Conservation (phyloP, 2,888 invertebrate genomes). For the Limnephilus marmoratus region DNA sequence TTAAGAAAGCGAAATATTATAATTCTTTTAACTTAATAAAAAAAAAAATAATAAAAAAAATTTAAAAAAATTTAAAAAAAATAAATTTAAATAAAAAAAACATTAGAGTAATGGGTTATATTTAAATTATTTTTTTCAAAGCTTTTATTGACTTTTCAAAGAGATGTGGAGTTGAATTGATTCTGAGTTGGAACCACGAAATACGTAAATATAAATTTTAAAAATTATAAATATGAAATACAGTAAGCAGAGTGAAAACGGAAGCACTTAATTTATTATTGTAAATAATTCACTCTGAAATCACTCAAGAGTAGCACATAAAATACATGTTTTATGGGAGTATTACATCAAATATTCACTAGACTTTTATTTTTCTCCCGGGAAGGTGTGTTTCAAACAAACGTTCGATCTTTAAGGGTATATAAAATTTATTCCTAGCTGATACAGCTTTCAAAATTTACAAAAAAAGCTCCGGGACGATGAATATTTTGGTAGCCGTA, state of each 20-base stretch:
- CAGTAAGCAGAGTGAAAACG: background rate
- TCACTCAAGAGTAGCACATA: background rate
- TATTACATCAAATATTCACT: background rate
- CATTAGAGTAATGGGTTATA: too few relatives aligned
- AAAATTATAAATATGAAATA: too few relatives aligned
- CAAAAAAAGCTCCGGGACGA: constrained; percentile 36
- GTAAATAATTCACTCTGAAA: background rate
- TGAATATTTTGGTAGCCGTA: constrained; percentile 60
- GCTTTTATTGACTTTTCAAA: too few relatives aligned
- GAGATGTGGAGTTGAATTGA: too few relatives aligned
- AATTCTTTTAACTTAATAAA: too few relatives aligned
- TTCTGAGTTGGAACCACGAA: too few relatives aligned
- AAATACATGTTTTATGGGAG: background rate
- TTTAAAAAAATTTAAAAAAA: too few relatives aligned
- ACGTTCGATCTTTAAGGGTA: constrained; percentile 19
- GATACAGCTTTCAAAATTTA: constrained; percentile 53
- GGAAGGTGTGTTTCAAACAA: background rate
- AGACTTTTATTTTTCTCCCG: background rate
- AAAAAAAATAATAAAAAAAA: too few relatives aligned
- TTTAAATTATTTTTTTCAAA: too few relatives aligned
- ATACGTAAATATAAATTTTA: too few relatives aligned
- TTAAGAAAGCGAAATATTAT: too few relatives aligned
- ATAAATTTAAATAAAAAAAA: too few relatives aligned
- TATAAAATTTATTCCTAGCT: constrained; percentile 19
- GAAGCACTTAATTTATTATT: background rate